These are phyloP conservation scores for Galeopterus variegatus DNA, from an alignment of 2,113 vertebrate species.

Conservation along the genomic window DNA sequence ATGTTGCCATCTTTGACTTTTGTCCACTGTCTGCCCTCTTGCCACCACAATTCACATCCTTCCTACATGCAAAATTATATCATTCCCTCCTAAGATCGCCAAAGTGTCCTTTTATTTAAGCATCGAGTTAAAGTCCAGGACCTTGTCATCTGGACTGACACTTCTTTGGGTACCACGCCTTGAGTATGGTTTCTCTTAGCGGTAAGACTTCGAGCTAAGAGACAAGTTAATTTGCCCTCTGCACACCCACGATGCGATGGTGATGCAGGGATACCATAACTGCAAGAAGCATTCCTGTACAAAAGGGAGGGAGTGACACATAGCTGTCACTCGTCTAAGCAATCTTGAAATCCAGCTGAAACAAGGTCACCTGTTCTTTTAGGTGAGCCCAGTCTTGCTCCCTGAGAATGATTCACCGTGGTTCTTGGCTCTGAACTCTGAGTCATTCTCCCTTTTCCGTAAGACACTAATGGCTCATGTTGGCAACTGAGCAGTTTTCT, in stretches of 20 bases:
- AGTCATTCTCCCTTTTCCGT: not conserved
- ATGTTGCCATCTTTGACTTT: not conserved
- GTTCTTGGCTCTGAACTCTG: not conserved
- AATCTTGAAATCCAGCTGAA: not conserved
- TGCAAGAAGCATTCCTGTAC: not conserved
- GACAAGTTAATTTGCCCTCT: not conserved
- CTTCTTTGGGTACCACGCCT: not conserved
- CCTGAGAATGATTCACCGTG: not conserved
- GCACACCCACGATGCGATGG: not conserved
- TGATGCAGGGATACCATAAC: not conserved
- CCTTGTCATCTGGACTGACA: not conserved
- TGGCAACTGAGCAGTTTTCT: not conserved
- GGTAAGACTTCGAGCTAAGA: slow-evolving; percentile 37
- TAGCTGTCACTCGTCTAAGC: not conserved
- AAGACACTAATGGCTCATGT: not conserved
- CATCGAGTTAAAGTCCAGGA: not conserved
- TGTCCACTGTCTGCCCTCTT: not conserved
- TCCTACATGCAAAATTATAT: not conserved
- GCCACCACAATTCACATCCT: not conserved
- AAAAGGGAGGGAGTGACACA: not conserved
- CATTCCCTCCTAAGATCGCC: not conserved
- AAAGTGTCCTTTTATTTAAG: not conserved
- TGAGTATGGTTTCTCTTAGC: slow-evolving; percentile 13
- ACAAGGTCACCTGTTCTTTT: not conserved
- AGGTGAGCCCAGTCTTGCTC: not conserved